These are phyloP conservation scores for Tetramorium simillimum DNA, from an alignment of 1,140 invertebrate genomes.

Conservation along the genomic window DNA sequence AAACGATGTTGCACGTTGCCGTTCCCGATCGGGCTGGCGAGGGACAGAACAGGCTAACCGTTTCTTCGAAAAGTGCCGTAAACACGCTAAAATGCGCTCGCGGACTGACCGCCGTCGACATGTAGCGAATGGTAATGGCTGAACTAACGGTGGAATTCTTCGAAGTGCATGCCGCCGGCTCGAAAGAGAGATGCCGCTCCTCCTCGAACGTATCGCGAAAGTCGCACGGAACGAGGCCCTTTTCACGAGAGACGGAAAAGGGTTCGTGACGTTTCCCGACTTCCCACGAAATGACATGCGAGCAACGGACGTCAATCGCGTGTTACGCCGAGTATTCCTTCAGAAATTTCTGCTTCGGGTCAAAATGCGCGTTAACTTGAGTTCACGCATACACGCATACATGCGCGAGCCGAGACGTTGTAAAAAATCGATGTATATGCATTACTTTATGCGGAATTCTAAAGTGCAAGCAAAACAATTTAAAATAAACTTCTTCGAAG, in stretches of 20 bases:
- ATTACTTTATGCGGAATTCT: neutral
- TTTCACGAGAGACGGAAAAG: slow-evolving; percentile 49
- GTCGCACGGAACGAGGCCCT: slow-evolving; percentile 47
- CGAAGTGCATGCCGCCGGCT: slow-evolving; percentile 52
- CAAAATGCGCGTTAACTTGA: neutral
- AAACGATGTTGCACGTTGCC: slow-evolving; percentile 49
- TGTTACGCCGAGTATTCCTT: slow-evolving; percentile 21
- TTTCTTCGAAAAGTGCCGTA: slow-evolving; percentile 75
- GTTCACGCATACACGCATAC: neutral
- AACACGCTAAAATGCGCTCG: slow-evolving; percentile 72
- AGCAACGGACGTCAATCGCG: slow-evolving; percentile 16
- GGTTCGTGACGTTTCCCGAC: neutral
- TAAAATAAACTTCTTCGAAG: neutral
- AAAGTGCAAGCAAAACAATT: neutral
- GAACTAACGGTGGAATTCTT: slow-evolving; percentile 73
- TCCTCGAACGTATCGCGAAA: slow-evolving; percentile 23
- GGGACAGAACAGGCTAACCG: slow-evolving; percentile 59
- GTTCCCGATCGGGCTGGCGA: slow-evolving; percentile 9
- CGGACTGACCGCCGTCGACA: slow-evolving; percentile 67
- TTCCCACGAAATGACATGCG: slow-evolving; percentile 35
- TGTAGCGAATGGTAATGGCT: slow-evolving; percentile 74
- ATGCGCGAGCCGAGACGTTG: neutral
- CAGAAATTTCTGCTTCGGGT: slow-evolving; percentile 31
- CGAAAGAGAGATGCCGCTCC: slow-evolving; percentile 49
- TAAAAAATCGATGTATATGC: neutral